Percentiles rank a stretch among this genome's conserved stretches.
These are phyloP conservation scores for Plecotus auritus DNA, from an alignment of 2,113 vertebrate species.

Conservation along the genomic window DNA sequence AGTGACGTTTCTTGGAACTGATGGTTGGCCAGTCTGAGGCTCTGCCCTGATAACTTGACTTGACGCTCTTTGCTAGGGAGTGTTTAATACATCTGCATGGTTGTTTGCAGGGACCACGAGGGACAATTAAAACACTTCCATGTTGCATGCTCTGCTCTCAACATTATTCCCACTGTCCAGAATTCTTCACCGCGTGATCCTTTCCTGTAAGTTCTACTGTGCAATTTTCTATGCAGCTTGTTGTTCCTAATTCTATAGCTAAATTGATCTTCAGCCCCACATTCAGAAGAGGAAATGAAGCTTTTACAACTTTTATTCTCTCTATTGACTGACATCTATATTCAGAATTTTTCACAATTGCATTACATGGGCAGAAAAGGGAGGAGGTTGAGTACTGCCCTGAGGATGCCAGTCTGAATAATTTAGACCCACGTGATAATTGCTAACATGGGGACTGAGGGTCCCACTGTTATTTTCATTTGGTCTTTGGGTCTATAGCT, in stretches of 20 bases:
- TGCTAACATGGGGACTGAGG: fast-evolving
- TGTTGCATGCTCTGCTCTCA: neutral
- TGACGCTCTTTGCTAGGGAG: fast-evolving
- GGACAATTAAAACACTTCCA: no score
- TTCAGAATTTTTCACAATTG: neutral
- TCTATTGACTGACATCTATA: neutral
- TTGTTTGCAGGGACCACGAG: fast-evolving
- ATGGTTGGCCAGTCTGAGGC: neutral
- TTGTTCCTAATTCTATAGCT: neutral
- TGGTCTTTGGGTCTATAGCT: neutral
- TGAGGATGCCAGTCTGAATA: fast-evolving
- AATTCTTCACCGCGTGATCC: neutral
- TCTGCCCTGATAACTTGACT: fast-evolving
- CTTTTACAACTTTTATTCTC: neutral
- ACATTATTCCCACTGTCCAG: no score
- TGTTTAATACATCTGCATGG: fast-evolving
- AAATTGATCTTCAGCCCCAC: neutral
- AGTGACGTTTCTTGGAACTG: neutral
- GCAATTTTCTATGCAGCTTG: neutral
- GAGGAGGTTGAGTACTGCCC: neutral
- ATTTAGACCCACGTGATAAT: neutral
- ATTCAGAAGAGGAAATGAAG: neutral
- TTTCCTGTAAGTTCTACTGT: neutral
- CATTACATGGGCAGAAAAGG: fast-evolving
- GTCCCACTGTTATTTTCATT: neutral